phyloP scores from a whole-genome alignment of 2,888 invertebrate genomes.

The Heliconius hortense region DNA sequence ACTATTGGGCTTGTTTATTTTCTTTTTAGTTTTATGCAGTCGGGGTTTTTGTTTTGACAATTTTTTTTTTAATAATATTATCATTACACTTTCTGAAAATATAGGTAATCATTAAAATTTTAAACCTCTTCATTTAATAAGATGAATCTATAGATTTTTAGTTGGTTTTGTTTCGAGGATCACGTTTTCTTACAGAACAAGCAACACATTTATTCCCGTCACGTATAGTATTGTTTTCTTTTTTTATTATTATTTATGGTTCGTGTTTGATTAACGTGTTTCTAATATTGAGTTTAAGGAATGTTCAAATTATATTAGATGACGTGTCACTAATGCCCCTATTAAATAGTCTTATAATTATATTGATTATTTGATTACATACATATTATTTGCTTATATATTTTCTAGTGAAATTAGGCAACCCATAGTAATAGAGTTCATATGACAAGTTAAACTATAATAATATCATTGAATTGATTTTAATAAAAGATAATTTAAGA shows the following conservation, averaged over 20 bases:
- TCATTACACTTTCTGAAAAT: too few relatives aligned
- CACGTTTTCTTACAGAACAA: background rate
- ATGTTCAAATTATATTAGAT: background rate
- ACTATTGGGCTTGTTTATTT: too few relatives aligned
- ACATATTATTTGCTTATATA: background rate
- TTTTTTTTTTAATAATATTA: too few relatives aligned
- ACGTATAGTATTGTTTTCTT: background rate
- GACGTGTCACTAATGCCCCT: background rate
- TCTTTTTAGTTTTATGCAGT: too few relatives aligned
- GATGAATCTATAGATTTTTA: background rate
- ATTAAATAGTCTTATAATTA: too few relatives aligned
- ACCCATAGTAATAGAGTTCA: too few relatives aligned
- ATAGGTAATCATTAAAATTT: background rate
- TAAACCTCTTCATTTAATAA: background rate
- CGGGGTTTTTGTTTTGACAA: too few relatives aligned
- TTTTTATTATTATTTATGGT: background rate
- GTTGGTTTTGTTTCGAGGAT: background rate
- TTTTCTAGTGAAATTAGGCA: background rate
- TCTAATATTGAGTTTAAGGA: background rate
- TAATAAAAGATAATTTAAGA: too few relatives aligned
- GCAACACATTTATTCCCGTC: conserved; percentile 4
- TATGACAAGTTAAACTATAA: too few relatives aligned
- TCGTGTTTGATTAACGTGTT: background rate
- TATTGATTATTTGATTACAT: background rate
- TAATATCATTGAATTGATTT: too few relatives aligned